Evolutionary conservation across 2,888 invertebrate genomes (phyloP).

Genomic region (Athalia cordata): DNA sequence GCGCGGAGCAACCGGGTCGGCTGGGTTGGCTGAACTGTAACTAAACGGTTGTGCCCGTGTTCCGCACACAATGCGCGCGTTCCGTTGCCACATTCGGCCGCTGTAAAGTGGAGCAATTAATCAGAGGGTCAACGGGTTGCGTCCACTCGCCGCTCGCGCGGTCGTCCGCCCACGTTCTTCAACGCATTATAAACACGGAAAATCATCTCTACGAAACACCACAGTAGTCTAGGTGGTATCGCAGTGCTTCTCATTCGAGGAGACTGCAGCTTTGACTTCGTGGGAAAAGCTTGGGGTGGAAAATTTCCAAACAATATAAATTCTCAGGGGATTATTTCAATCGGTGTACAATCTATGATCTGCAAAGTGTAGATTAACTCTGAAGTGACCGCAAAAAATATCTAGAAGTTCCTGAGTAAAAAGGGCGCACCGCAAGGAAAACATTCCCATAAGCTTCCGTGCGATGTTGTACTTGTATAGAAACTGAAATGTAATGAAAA

Average conservation of each 20-base stretch:
- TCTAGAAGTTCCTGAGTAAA: not conserved
- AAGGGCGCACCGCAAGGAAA: not conserved
- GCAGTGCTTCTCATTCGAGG: conserved; percentile 17
- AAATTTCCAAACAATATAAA: not conserved
- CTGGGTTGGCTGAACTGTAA: conserved; percentile 39
- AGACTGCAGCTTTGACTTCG: not conserved
- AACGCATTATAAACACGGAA: conserved; percentile 24
- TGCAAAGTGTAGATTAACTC: not conserved
- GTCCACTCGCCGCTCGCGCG: conserved; percentile 37
- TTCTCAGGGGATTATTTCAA: not conserved
- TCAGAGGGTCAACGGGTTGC: conserved; percentile 45
- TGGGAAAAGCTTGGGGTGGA: not conserved
- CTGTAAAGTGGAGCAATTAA: conserved; percentile 45
- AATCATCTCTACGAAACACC: conserved; percentile 18
- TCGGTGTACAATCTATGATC: not conserved
- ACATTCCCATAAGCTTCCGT: not conserved
- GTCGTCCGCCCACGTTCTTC: conserved; percentile 29
- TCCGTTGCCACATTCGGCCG: conserved; percentile 44
- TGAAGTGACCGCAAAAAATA: not conserved
- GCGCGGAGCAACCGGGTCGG: conserved; percentile 34
- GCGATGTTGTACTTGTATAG: not conserved
- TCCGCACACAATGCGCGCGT: conserved; percentile 43
- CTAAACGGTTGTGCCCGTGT: conserved; percentile 43
- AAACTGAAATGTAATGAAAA: conserved; percentile 30
- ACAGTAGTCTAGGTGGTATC: not conserved